These are phyloP conservation scores for Lottia scabra DNA, from an alignment of 2,888 invertebrate species.

Conservation along the genomic window DNA sequence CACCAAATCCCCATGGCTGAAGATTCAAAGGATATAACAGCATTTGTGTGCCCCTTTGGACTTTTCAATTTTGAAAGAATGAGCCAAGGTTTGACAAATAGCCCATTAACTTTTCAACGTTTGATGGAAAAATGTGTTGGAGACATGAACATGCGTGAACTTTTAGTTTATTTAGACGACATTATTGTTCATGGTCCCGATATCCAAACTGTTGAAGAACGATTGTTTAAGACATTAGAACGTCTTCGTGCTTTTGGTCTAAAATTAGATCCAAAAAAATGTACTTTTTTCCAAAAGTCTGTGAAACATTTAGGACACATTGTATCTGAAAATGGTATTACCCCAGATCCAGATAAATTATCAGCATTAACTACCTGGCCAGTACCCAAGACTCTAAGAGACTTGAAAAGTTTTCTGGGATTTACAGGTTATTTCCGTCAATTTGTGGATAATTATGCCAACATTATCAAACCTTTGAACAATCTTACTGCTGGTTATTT, in stretches of 20 bases:
- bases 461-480: not conserved
- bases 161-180: conserved; percentile 15
- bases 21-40: conserved; percentile 1
- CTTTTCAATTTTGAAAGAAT: conserved; percentile 5
- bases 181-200: conserved; percentile 10
- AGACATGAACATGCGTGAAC: conserved; percentile 17
- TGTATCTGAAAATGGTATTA: not conserved
- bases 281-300: not conserved
- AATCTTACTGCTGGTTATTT: not conserved
- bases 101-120: conserved; percentile 8
- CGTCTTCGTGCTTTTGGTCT: conserved; percentile 5
- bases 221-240: not conserved
- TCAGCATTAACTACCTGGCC: not conserved
- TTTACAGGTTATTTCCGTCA: conserved; percentile 1
- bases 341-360: not conserved
- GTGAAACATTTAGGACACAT: conserved; percentile 8
- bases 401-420: not conserved
- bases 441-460: not conserved
- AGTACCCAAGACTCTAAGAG: not conserved
- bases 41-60: conserved; percentile 10
- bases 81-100: conserved; percentile 4
- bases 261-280: conserved; percentile 12
- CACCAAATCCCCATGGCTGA: conserved; percentile 14
- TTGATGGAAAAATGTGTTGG: conserved; percentile 16
- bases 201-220: conserved; percentile 1